phyloP scores from a whole-genome alignment of 92 coral and sea anemone species.

The Actinernus sp. region DNA sequence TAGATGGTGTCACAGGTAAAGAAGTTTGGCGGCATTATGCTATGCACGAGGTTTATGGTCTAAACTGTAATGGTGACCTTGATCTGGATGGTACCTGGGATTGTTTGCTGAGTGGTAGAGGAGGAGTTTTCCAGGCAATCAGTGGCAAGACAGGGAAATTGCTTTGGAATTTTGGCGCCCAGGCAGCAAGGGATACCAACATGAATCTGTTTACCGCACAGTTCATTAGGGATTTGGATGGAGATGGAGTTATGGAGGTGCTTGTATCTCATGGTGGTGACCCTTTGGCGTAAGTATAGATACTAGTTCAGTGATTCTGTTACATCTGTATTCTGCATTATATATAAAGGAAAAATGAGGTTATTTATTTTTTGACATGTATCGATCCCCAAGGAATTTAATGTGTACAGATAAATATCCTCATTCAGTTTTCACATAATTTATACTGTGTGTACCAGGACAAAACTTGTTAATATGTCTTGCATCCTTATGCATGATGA shows the following conservation, averaged over 20 bases:
- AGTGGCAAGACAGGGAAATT: slow-evolving; percentile 79
- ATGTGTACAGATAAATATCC: too few species aligned
- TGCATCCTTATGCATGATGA: too few species aligned
- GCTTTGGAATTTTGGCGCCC: slow-evolving; percentile 90
- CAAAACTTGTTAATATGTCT: too few species aligned
- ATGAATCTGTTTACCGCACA: slow-evolving; percentile 97
- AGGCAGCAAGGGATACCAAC: slow-evolving; percentile 71
- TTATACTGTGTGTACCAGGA: too few species aligned
- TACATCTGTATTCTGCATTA: too few species aligned
- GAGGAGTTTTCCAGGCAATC: slow-evolving; percentile 89
- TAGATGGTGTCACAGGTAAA: slow-evolving; percentile 88
- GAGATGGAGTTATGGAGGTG: slow-evolving; percentile 92
- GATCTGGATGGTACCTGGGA: slow-evolving; percentile 91
- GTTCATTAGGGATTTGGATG: slow-evolving; percentile 90
- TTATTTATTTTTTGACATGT: too few species aligned
- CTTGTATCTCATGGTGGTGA: slow-evolving; percentile 97
- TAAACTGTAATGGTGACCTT: slow-evolving; percentile 94
- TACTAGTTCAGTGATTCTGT: too few species aligned
- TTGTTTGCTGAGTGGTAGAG: slow-evolving; percentile 92
- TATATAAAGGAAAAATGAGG: too few species aligned
- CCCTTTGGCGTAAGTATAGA: slow-evolving; percentile 92
- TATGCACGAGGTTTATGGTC: slow-evolving; percentile 92
- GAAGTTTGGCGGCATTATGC: slow-evolving; percentile 97
- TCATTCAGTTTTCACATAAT: too few species aligned
- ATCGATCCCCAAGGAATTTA: too few species aligned